phyloP scores from a whole-genome alignment of 2,113 vertebrate genomes.

The Paramisgurnus dabryanus region DNA sequence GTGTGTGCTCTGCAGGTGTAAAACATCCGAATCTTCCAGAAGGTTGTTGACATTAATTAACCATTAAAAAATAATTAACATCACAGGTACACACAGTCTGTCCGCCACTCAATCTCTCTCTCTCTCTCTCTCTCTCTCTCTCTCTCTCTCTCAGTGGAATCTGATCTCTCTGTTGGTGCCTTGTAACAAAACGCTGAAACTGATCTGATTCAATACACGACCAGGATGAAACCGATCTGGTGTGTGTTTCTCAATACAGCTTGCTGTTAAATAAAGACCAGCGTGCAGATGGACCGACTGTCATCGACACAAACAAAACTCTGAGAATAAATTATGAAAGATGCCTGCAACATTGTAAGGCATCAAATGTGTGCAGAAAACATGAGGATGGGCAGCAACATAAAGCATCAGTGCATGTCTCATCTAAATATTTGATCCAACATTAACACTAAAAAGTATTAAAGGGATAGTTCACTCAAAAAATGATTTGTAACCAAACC shows the following conservation, averaged over 20 bases:
- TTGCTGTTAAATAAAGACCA: conserved; percentile 66
- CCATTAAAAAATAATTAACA: conserved; percentile 48
- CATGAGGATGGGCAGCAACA: no score
- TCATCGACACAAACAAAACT: neutral
- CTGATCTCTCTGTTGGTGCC: conserved; percentile 16
- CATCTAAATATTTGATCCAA: no score
- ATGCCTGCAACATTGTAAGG: no score
- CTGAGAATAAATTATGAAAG: no score
- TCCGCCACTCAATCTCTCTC: neutral
- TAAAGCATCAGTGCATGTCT: no score
- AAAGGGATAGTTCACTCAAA: no score
- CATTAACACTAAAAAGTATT: no score
- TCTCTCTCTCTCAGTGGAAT: neutral
- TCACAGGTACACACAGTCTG: neutral
- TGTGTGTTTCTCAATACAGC: conserved; percentile 60
- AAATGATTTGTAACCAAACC: no score
- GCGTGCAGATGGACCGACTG: conserved; percentile 31
- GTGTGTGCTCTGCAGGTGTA: conserved; percentile 40
- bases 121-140: neutral
- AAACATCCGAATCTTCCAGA: conserved; percentile 44
- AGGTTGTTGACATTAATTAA: conserved; percentile 54
- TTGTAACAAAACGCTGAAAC: conserved; percentile 36
- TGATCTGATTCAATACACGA: conserved; percentile 15
- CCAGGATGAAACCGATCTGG: conserved; percentile 60
- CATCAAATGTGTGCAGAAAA: no score